A percentile compares a stretch with the other conserved stretches of the same genome.
phyloP scores from a whole-genome alignment of 1,140 invertebrate species.

The Drosophila navojoa region DNA sequence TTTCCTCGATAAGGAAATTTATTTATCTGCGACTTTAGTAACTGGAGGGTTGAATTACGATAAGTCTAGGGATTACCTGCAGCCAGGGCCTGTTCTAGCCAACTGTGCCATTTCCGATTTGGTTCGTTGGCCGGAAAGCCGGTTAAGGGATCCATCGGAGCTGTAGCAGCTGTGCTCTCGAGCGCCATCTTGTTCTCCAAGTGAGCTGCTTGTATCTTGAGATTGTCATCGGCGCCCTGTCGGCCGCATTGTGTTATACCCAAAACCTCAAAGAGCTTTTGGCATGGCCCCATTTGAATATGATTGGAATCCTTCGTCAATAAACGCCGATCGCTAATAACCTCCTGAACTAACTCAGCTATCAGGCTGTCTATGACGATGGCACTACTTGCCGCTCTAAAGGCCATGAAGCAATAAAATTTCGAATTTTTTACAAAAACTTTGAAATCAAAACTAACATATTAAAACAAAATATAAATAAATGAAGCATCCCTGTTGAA shows the following conservation, averaged over 20 bases:
- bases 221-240: constrained; percentile 4
- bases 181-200: background rate
- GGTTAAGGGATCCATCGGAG: background rate
- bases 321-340: constrained; percentile 30
- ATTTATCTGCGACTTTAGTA: too few species aligned
- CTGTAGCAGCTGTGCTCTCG: background rate
- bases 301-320: constrained; percentile 2
- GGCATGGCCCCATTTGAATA: constrained; percentile 38
- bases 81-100: constrained; percentile 39
- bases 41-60: background rate
- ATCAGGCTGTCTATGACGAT: constrained; percentile 55
- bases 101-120: constrained; percentile 44
- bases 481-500: background rate
- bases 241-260: constrained; percentile 33
- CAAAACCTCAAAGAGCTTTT: constrained; percentile 58
- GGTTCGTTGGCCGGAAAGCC: background rate
- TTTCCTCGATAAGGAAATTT: too few species aligned
- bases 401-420: constrained; percentile 56
- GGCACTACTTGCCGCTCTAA: constrained; percentile 49
- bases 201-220: background rate
- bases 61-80: constrained; percentile 39
- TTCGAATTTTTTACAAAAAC: constrained; percentile 45
- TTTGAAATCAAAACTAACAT: constrained; percentile 26
- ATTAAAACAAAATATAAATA: constrained; percentile 20
- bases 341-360: constrained; percentile 59